Evolutionary conservation across 2,113 vertebrate species (phyloP), one percentile per base, ranked within the genome.

Genomic region (Gobio gobio): DNA sequence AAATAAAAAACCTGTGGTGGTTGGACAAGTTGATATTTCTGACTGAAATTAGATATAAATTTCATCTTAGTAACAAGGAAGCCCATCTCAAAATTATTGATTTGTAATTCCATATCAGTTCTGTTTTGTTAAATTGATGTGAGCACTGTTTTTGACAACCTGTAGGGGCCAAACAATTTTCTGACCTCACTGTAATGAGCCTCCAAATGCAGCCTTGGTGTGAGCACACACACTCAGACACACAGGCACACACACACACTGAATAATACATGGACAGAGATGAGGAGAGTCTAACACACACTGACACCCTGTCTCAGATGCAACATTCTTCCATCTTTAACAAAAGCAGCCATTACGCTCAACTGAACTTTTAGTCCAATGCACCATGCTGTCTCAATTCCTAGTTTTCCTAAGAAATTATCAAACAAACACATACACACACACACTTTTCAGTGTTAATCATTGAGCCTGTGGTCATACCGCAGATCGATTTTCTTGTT

Each of bases 281-380:
- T 87, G 40, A 77, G 40, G 29, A n/a, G 33, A 66, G 63, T 7
- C 79, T 73, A 63, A 81, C 79, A 70, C 43, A 83, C 45, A 73
- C 59, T 82, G 86, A 85, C 83, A 85, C 49, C 83, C 33, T 61
- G 24, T 33, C 79, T 82, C 26, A 79, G 45, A 82, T 82, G 61
- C 5, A 66, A 82, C 47, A 82, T 47, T 82, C 45, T 82, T 82
- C 63, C 63, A 54, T 51, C 16, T n/a, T 66, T n/a, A 82, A 54
- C 79, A 82, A 82, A 82, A 68, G 61, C 45, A 36, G 18, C 79
- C 63, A 66, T 81, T 24, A 51, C 26, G n/a, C 78, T 66, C 24
- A 51, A 24, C 36, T 61, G 36, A 79, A 26, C 77, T 26, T 61
- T 78, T n/a, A 47, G 40, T 59, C 4, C 63, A 63, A 79, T 66